Conservation (phyloP, 2,797 vertebrate genomes). For the Acestrorhynchus altus region DNA sequence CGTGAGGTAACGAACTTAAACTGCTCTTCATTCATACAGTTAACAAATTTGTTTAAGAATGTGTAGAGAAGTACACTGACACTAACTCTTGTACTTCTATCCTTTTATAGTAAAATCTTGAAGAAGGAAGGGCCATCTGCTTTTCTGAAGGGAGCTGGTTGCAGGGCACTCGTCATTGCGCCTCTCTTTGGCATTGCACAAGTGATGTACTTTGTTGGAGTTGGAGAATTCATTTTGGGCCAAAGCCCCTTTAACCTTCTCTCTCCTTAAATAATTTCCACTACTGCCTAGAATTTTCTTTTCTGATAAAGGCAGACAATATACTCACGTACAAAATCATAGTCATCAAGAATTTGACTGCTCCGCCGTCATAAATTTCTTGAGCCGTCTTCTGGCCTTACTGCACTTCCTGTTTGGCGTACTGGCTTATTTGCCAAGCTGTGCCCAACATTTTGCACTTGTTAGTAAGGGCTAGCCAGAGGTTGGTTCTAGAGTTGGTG, state of each 20-base stretch:
- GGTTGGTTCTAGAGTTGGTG: slow-evolving; percentile 51
- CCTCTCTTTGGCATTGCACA: slow-evolving; percentile 87
- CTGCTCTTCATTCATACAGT: neutral
- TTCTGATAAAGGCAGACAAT: slow-evolving; percentile 54
- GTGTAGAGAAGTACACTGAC: too few relatives aligned
- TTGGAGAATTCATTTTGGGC: slow-evolving; percentile 83
- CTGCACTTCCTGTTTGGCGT: slow-evolving; percentile 70
- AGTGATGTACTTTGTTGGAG: slow-evolving; percentile 85
- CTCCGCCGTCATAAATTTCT: slow-evolving; percentile 40
- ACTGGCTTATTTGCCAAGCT: slow-evolving; percentile 59
- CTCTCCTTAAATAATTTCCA: slow-evolving; percentile 55
- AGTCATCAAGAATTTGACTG: slow-evolving; percentile 21
- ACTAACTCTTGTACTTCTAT: too few relatives aligned
- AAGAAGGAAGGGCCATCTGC: slow-evolving; percentile 81
- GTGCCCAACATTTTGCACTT: slow-evolving; percentile 69
- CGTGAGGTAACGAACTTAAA: slow-evolving; percentile 66
- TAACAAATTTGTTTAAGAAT: too few relatives aligned
- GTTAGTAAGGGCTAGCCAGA: slow-evolving; percentile 60
- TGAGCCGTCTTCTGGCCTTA: slow-evolving; percentile 59
- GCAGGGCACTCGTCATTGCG: slow-evolving; percentile 85
- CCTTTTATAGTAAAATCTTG: slow-evolving; percentile 79
- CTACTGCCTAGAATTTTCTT: neutral
- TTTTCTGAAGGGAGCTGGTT: slow-evolving; percentile 84
- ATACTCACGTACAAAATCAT: slow-evolving; percentile 13
- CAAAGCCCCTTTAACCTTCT: slow-evolving; percentile 72